phyloP scores from a whole-genome alignment of 2,797 vertebrate species.

The Lepilemur ruficaudatus region DNA sequence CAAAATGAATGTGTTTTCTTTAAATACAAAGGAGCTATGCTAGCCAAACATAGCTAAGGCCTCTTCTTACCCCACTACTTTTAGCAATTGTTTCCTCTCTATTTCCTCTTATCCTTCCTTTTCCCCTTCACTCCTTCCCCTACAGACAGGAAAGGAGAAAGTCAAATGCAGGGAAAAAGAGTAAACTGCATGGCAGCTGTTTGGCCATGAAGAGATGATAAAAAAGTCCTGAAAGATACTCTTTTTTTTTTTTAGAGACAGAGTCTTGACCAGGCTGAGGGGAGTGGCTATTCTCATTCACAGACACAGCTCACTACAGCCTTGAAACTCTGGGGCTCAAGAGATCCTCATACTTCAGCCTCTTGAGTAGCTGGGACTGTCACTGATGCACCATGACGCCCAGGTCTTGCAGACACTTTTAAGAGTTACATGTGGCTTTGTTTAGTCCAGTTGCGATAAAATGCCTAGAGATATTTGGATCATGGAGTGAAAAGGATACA shows the following conservation, averaged over 20 bases:
- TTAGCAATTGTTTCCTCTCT: neutral
- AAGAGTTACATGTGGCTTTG: neutral
- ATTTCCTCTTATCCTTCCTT: neutral
- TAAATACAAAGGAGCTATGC: neutral
- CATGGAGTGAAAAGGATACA: neutral
- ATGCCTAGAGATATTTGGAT: neutral
- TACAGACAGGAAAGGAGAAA: neutral
- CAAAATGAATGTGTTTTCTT: neutral
- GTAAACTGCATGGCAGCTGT: neutral
- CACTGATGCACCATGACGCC: too few relatives aligned
- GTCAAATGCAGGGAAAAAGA: neutral
- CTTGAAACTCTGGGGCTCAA: neutral
- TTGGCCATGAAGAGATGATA: neutral
- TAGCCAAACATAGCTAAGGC: neutral
- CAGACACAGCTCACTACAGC: neutral
- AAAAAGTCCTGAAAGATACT: neutral
- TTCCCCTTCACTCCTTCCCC: neutral
- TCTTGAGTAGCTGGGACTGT: neutral
- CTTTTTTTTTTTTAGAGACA: neutral
- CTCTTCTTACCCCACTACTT: neutral
- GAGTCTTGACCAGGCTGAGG: neutral
- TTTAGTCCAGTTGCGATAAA: neutral
- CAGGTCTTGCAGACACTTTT: neutral
- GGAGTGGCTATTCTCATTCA: neutral
- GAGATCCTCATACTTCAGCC: neutral